Evolutionary conservation across 2,113 vertebrate species (phyloP).

Genomic region (Esox niger): DNA sequence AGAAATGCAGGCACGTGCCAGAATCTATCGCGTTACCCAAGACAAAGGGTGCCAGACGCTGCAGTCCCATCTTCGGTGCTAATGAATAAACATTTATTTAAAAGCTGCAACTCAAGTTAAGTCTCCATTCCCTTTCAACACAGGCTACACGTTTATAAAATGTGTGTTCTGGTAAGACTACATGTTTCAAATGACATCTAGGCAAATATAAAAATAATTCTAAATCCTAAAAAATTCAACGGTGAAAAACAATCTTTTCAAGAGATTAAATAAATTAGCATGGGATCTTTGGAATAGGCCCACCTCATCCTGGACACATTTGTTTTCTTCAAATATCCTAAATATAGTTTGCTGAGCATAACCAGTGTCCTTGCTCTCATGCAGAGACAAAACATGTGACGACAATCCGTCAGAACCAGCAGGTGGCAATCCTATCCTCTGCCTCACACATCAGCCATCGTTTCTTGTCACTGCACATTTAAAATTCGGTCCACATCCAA

Average conservation of each 20-base stretch:
- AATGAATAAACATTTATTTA: too few relatives aligned
- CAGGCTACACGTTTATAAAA: constrained; percentile 8
- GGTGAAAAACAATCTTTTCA: constrained; percentile 53
- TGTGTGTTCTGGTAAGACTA: constrained; percentile 15
- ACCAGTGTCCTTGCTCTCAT: constrained; percentile 10
- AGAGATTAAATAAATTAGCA: constrained; percentile 33
- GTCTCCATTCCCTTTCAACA: not conserved
- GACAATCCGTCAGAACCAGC: too few relatives aligned
- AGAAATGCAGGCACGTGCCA: too few relatives aligned
- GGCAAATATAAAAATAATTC: constrained; percentile 53
- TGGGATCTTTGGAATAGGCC: constrained; percentile 82
- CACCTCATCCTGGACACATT: constrained; percentile 63
- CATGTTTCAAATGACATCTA: constrained; percentile 19
- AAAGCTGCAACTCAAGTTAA: too few relatives aligned
- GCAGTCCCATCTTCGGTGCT: too few relatives aligned
- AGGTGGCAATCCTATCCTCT: too few relatives aligned
- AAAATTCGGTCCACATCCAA: too few relatives aligned
- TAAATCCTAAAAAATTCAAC: constrained; percentile 55
- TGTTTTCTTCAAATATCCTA: constrained; percentile 38
- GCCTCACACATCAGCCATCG: not conserved
- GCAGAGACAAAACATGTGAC: too few relatives aligned
- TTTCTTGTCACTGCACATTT: not conserved
- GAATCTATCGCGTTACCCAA: too few relatives aligned
- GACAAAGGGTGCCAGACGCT: too few relatives aligned
- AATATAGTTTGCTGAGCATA: constrained; percentile 45